phyloP scores from a whole-genome alignment of 1,140 invertebrate genomes.

The Periplaneta americana region DNA sequence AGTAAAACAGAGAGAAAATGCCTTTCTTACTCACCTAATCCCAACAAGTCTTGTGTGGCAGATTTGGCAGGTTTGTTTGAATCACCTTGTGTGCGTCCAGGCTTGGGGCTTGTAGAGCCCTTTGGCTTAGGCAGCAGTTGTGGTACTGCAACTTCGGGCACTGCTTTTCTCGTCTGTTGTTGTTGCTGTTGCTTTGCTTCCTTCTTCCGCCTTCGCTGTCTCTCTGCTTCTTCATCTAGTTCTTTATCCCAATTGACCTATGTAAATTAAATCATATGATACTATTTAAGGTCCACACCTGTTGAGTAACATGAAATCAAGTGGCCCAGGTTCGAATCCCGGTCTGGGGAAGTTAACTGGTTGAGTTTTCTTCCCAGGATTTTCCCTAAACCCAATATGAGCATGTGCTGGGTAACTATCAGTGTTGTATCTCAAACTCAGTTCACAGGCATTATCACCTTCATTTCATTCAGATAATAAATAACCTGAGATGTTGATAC shows the following conservation, averaged over 20 bases:
- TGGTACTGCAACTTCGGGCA: conserved; percentile 9
- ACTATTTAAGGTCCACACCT: neutral
- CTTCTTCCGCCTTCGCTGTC: conserved; percentile 73
- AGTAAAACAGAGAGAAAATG: neutral
- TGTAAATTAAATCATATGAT: neutral
- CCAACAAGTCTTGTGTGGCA: conserved; percentile 51
- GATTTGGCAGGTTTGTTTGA: conserved; percentile 6
- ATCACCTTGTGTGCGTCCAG: conserved; percentile 5
- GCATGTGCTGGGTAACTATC: no score
- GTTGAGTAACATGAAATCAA: no score
- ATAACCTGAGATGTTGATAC: no score
- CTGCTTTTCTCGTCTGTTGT: conserved; percentile 40
- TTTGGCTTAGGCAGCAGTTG: conserved; percentile 24
- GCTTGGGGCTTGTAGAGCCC: conserved; percentile 18
- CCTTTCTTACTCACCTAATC: conserved; percentile 41
- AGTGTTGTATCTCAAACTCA: no score
- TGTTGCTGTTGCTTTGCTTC: conserved; percentile 30
- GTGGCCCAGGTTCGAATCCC: no score
- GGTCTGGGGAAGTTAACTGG: no score
- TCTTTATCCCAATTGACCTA: conserved; percentile 70
- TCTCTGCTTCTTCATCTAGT: conserved; percentile 79
- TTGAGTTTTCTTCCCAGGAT: no score
- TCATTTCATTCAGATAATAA: no score
- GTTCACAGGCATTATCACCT: no score
- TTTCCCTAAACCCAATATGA: no score